Evolutionary conservation across 2,113 vertebrate species (phyloP), one percentile per base, ranked within the genome.

Genomic region (Percopsis transmontana): DNA sequence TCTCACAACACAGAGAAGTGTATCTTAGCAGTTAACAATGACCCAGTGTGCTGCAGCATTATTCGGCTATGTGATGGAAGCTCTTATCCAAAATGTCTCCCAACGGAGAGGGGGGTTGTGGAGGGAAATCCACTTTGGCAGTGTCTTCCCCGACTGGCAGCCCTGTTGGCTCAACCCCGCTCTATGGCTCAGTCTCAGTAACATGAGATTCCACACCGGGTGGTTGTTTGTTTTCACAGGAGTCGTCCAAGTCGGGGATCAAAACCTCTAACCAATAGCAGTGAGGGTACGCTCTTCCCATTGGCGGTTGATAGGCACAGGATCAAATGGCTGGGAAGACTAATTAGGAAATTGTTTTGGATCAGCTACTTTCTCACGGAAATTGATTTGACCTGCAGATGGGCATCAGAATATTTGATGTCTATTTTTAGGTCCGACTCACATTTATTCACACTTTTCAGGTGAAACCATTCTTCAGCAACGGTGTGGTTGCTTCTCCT

Each of bases 1-100:
- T 47, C 75, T 50, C 51, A 55, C 66, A 56, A 27, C 45, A 44
- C 15, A 44, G 12, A 14, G 15, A 14, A 33, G 47, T 45, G 50
- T 59, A 45, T 71, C 39, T 38, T 56, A 2, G 20, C 11, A 23
- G 52, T 74, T 64, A 66, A 64, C 68, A 62, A 33, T 69, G 74
- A 66, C 74, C 72, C 60, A 61, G 53, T 2, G 62, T 33, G 57
- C 62, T 55, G 57, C 42, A 56, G 15, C 20, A 14, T 5, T 20
- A 58, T 27, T 50, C 2, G 44, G 42, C 42, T 44, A 15, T 44
- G 27, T 1, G 24, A 1, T 62, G 23, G 39, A 58, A 33, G 50
- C n/a, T 24, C 39, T 19, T 77, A 48, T 18, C 21, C 40, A 44
- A 44, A 44, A 15, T 44, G 42, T 7, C 27, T 44, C 3, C 5